These are phyloP conservation scores for Chelidonichthys spinosus DNA, from an alignment of 2,797 vertebrate genomes.

Conservation along the genomic window DNA sequence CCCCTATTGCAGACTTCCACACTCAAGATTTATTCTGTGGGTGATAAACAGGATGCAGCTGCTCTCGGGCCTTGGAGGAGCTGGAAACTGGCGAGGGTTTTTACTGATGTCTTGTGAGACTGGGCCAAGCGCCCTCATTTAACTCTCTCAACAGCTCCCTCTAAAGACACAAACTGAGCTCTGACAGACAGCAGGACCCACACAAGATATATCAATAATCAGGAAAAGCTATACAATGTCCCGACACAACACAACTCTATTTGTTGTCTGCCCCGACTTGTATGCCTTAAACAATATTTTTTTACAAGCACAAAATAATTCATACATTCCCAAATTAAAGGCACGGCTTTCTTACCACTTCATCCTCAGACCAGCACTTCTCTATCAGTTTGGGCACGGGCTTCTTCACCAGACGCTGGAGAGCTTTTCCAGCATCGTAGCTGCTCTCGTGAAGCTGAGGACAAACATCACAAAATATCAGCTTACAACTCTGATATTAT, in stretches of 20 bases:
- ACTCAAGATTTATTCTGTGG: conserved; percentile 81
- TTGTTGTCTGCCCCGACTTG: not conserved
- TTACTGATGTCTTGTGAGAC: conserved; percentile 67
- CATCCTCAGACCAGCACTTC: conserved; percentile 99
- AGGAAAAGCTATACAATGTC: not conserved
- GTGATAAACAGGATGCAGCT: conserved; percentile 88
- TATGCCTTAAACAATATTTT: not conserved
- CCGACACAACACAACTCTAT: not conserved
- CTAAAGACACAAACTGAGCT: conserved; percentile 66
- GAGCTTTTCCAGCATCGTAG: conserved; percentile 97
- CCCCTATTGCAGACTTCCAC: conserved; percentile 67
- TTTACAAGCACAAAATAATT: not conserved
- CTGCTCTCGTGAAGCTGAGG: conserved; percentile 95
- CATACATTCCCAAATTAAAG: conserved; percentile 4
- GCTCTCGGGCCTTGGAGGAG: conserved; percentile 78
- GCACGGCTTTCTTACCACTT: conserved; percentile 89
- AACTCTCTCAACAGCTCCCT: conserved; percentile 77
- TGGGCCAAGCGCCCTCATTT: conserved; percentile 51
- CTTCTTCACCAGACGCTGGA: conserved; percentile 98
- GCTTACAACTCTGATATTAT: not conserved
- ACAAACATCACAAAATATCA: conserved; percentile 24
- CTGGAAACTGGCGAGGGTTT: conserved; percentile 73
- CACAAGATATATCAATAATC: not conserved
- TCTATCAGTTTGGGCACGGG: conserved; percentile 98
- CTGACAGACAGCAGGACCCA: conserved; percentile 21